Evolutionary conservation across 2,797 vertebrate species (phyloP), one percentile per base, ranked within the genome.

Genomic region (Rhynchonycteris naso): DNA sequence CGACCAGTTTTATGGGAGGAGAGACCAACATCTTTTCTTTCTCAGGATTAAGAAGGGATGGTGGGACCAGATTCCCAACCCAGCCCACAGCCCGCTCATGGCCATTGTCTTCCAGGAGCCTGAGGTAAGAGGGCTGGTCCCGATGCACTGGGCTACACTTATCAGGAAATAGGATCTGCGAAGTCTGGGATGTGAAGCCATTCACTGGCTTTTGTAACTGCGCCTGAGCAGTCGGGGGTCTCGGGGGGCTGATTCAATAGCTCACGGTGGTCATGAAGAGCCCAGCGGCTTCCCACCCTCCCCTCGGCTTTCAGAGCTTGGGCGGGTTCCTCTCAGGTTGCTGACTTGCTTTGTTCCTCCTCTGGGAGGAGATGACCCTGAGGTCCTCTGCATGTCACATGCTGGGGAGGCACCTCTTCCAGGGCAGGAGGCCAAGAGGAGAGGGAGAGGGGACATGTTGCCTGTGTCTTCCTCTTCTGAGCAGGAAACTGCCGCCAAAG

Each of bases 31-130:
- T 35, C 91, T 96, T 61, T 97, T 96, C n/a, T 38, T n/a, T 97
- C 95, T 18, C 96, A 98, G 98, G 93, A 84, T 98, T 95, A 98
- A 98, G 97, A 98, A 96, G 8, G 97, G 96, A 21, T 98, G 98
- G 98, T 98, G 98, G 98, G 98, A 98, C 95, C 97, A 97, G 88
- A 98, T 98, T 63, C 98, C 98, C 86, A 98, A 97, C 95, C 98
- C 98, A 13, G 98, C 98, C 28, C 98, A 96, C 78, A 98, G 98
- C 84, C 97, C 97, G 59, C 87, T 98, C 11, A 86, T 97, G 3
- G 85, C 98, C 4, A 96, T 98, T 50, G 92, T 98, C 74, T 96
- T 98, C 84, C 97, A 98, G 94, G 97, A 97, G n/a, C 15, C 96
- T 4, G 91, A 96, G 97, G 98, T 98, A 96, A 38, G 95, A 35